Percentiles rank a stretch among this genome's conserved stretches.
These are phyloP conservation scores for Caloenas nicobarica DNA, from an alignment of 2,113 vertebrate genomes.

Conservation along the genomic window DNA sequence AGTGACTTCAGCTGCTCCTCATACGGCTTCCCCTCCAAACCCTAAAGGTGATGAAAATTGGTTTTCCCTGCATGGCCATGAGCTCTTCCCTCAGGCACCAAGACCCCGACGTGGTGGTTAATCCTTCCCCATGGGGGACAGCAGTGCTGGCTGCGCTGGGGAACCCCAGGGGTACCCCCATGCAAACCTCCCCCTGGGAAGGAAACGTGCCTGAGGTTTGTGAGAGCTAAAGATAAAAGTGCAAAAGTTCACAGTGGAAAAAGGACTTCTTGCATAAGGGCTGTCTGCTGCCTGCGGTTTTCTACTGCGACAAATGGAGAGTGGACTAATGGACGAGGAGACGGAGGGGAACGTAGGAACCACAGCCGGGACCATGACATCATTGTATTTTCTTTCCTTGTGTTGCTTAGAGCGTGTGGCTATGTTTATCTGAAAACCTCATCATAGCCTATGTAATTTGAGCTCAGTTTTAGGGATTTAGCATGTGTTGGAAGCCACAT, in stretches of 20 bases:
- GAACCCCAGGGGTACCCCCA: background rate
- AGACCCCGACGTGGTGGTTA: fast-evolving
- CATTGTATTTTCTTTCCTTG: conserved; percentile 15
- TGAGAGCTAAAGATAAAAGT: background rate
- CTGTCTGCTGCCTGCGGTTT: background rate
- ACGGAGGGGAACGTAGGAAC: background rate
- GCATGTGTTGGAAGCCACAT: conserved; percentile 16
- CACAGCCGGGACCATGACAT: background rate
- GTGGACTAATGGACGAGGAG: background rate
- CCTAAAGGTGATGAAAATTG: no score
- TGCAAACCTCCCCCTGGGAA: background rate
- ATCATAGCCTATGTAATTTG: background rate
- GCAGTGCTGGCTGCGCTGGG: background rate
- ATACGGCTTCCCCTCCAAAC: no score
- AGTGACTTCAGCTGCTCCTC: no score
- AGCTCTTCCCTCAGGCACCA: no score
- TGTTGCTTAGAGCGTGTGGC: background rate
- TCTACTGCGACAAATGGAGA: background rate
- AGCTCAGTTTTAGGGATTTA: conserved; percentile 31
- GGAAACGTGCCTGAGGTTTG: background rate
- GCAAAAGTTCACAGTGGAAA: background rate
- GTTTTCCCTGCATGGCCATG: background rate
- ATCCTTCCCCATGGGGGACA: background rate
- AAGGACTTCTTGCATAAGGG: background rate
- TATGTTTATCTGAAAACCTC: conserved; percentile 54